phyloP scores from a whole-genome alignment of 1,140 invertebrate species.

The Camponotus pennsylvanicus region DNA sequence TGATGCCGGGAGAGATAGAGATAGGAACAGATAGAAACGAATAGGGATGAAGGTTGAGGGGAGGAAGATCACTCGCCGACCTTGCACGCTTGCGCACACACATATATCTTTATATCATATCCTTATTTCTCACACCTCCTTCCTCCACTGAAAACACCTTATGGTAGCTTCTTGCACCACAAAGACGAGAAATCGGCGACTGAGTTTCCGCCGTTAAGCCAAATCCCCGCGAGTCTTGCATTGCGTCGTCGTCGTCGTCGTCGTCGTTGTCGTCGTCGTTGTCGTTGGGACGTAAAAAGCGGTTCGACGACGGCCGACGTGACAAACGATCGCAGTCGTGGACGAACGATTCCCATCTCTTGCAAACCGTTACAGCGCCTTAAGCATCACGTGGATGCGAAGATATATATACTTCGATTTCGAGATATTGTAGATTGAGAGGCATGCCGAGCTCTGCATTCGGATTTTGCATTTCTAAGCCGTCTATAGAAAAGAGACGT shows the following conservation, averaged over 20 bases:
- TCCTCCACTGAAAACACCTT: slow-evolving; percentile 34
- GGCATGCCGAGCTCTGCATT: slow-evolving; percentile 10
- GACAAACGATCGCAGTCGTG: slow-evolving; percentile 76
- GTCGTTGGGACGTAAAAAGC: slow-evolving; percentile 74
- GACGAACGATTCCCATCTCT: slow-evolving; percentile 33
- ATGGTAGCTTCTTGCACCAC: slow-evolving; percentile 21
- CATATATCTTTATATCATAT: slow-evolving; percentile 49
- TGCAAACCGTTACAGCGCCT: slow-evolving; percentile 50
- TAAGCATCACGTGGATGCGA: slow-evolving; percentile 45
- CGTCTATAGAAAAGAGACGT: slow-evolving; percentile 17
- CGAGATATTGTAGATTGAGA: slow-evolving; percentile 50
- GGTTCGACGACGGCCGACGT: slow-evolving; percentile 70
- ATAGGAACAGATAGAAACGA: slow-evolving; percentile 53
- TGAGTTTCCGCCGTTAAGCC: slow-evolving; percentile 72
- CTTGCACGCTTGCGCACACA: background rate
- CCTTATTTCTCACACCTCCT: slow-evolving; percentile 36
- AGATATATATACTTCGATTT: slow-evolving; percentile 49
- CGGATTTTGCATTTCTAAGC: slow-evolving; percentile 54
- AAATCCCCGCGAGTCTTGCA: slow-evolving; percentile 62
- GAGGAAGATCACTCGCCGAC: slow-evolving; percentile 10
- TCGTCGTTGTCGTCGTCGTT: slow-evolving; percentile 47
- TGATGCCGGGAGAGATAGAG: slow-evolving; percentile 45
- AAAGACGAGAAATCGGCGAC: slow-evolving; percentile 64
- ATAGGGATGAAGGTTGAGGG: slow-evolving; percentile 47
- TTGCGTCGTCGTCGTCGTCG: slow-evolving; percentile 26